Evolutionary conservation across 2,113 vertebrate species (phyloP).

Genomic region (Sander vitreus): DNA sequence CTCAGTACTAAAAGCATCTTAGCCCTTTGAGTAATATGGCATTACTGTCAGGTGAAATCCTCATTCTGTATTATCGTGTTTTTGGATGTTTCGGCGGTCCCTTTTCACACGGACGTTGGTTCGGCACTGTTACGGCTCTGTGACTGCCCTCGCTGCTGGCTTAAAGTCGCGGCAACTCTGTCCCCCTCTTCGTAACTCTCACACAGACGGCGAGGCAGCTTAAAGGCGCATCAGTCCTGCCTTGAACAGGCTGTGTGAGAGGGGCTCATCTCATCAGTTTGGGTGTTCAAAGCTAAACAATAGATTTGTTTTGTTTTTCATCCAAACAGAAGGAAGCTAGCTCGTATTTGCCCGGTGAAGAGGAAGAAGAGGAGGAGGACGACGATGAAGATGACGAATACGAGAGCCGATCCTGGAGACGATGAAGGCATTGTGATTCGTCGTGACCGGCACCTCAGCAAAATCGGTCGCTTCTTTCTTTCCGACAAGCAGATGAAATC

Average conservation of each 20-base stretch:
- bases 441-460: slow-evolving; percentile 3
- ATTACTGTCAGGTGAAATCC: slow-evolving; percentile 63
- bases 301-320: neutral
- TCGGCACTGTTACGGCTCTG: no score
- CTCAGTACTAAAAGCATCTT: slow-evolving; percentile 68
- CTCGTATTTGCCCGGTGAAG: slow-evolving; percentile 91
- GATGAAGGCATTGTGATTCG: slow-evolving; percentile 83
- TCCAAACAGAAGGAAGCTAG: slow-evolving; percentile 88
- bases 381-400: slow-evolving; percentile 97
- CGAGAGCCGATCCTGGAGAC: slow-evolving; percentile 97
- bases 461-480: slow-evolving; percentile 22
- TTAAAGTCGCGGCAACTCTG: no score
- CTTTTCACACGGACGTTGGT: no score
- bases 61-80: slow-evolving; percentile 38
- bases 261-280: neutral
- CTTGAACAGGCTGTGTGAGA: no score
- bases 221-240: no score
- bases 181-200: no score
- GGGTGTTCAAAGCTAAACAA: neutral
- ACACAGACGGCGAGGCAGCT: no score
- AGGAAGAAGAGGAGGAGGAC: slow-evolving; percentile 89
- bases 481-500: slow-evolving; percentile 40
- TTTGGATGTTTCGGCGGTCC: neutral
- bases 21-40: slow-evolving; percentile 58
- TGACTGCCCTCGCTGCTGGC: no score